A percentile compares a stretch with the other conserved stretches of the same genome.
Conservation (phyloP, 2,113 vertebrate genomes). For the Barbus barbus region DNA sequence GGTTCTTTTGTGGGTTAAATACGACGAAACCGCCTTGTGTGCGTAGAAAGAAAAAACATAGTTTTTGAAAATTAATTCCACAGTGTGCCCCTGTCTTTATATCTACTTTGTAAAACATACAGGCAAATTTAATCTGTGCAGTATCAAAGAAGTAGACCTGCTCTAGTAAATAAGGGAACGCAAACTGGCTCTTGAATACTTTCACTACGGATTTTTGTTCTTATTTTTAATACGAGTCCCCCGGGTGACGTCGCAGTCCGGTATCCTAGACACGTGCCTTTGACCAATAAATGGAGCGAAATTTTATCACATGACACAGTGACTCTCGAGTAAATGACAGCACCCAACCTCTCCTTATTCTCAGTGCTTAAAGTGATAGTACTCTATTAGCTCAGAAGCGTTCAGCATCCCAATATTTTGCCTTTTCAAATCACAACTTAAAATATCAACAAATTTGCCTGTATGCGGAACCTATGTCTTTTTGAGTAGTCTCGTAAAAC, state of each 20-base stretch:
- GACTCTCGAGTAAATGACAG: constrained; percentile 76
- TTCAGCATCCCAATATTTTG: not conserved
- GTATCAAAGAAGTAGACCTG: constrained; percentile 40
- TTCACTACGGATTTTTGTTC: constrained; percentile 87
- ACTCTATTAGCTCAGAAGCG: constrained; percentile 15
- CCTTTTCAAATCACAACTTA: not conserved
- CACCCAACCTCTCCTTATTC: constrained; percentile 59
- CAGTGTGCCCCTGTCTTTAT: constrained; percentile 16
- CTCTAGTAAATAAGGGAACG: constrained; percentile 70
- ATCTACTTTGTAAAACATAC: not conserved
- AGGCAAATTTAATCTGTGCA: constrained; percentile 13
- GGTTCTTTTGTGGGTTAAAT: constrained; percentile 49
- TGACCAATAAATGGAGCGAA: constrained; percentile 76
- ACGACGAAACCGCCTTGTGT: constrained; percentile 54
- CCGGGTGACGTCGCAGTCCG: constrained; percentile 82
- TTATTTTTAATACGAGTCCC: constrained; percentile 86
- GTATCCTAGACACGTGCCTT: constrained; percentile 90
- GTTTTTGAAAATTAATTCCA: constrained; percentile 59
- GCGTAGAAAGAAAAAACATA: constrained; percentile 70
- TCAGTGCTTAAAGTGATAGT: constrained; percentile 60
- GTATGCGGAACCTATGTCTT: not conserved
- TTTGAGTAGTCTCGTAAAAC: not conserved
- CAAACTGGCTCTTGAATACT: constrained; percentile 84
- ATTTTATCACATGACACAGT: constrained; percentile 78
- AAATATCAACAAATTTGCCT: not conserved